Evolutionary conservation across 2,797 vertebrate genomes (phyloP).

Genomic region (Tragopan temminckii): DNA sequence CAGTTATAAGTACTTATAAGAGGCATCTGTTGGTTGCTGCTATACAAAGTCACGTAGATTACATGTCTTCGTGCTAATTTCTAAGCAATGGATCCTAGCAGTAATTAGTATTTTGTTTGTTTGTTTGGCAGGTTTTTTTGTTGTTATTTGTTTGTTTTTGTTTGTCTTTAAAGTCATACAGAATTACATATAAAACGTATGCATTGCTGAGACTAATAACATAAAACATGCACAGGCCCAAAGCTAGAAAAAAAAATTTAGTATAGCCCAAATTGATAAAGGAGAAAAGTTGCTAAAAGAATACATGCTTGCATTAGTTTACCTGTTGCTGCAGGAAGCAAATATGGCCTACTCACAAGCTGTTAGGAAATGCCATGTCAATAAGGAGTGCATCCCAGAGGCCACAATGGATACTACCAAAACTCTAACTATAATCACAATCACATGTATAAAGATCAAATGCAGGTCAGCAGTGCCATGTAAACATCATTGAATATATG

Average conservation of each 20-base stretch:
- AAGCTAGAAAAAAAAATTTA: background rate
- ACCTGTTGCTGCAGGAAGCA: background rate
- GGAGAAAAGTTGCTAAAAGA: background rate
- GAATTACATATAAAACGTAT: background rate
- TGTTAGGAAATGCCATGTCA: background rate
- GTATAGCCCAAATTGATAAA: background rate
- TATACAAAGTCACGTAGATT: rapidly evolving
- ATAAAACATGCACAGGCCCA: background rate
- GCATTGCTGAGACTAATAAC: background rate
- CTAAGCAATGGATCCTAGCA: background rate
- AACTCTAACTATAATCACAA: background rate
- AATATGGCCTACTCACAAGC: background rate
- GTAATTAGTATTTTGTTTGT: background rate
- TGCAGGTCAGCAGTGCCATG: background rate
- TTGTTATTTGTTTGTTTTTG: no score
- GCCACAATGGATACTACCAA: background rate
- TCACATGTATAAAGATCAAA: background rate
- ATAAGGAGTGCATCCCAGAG: background rate
- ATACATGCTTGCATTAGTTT: background rate
- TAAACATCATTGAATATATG: background rate
- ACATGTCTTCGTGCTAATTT: background rate
- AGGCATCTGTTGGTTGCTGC: background rate
- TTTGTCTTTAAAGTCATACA: background rate
- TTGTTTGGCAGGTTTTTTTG: background rate
- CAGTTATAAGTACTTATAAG: background rate